These are phyloP conservation scores for Spisula solida DNA, from an alignment of 2,888 invertebrate species.

Conservation along the genomic window DNA sequence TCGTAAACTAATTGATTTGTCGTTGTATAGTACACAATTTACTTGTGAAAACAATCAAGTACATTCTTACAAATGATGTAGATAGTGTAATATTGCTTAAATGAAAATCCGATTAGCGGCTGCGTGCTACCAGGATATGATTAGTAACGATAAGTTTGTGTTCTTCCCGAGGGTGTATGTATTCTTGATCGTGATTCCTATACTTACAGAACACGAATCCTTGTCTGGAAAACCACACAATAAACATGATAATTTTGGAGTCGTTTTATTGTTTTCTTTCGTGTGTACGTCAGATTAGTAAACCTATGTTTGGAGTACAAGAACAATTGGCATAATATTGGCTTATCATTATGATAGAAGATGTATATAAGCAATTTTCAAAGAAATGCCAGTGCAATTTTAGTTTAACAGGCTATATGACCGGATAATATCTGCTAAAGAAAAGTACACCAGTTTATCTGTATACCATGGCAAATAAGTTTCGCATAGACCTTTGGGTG, in stretches of 20 bases:
- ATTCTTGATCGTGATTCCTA: slow-evolving; percentile 24
- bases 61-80: too few species aligned
- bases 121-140: not conserved
- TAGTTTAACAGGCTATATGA: slow-evolving; percentile 8
- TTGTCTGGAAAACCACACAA: slow-evolving; percentile 11
- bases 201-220: slow-evolving; percentile 30
- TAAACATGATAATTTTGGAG: slow-evolving; percentile 35
- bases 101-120: not conserved
- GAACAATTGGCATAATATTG: slow-evolving; percentile 10
- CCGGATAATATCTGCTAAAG: not conserved
- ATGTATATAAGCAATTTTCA: not conserved
- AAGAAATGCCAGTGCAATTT: slow-evolving; percentile 21
- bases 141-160: not conserved
- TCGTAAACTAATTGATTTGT: too few species aligned
- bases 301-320: not conserved
- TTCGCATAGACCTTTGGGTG: not conserved
- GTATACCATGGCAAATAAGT: not conserved
- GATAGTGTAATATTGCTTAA: not conserved
- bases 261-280: slow-evolving; percentile 34
- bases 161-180: not conserved
- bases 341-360: slow-evolving; percentile 10
- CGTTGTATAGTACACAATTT: too few species aligned
- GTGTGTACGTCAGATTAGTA: slow-evolving; percentile 34
- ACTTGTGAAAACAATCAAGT: too few species aligned
- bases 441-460: not conserved